A percentile compares a stretch with the other conserved stretches of the same genome.
Evolutionary conservation across 2,888 invertebrate genomes (phyloP).

Genomic region (Lasius fuliginosus): DNA sequence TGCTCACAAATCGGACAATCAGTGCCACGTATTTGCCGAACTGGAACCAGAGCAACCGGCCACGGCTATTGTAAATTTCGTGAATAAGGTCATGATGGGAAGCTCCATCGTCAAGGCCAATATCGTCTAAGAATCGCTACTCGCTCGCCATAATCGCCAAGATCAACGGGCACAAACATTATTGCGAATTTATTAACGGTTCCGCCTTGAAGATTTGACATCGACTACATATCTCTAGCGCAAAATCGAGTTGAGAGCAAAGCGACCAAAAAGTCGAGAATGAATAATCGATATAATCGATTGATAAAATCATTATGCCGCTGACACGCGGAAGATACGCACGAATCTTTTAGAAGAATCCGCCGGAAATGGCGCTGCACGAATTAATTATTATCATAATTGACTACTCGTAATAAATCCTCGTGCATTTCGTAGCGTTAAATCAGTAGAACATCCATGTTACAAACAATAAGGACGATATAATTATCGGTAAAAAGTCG

Average conservation of each 20-base stretch:
- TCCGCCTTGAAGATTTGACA: conserved; percentile 22
- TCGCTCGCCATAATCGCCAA: conserved; percentile 28
- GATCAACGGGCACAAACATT: conserved; percentile 38
- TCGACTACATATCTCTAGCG: conserved; percentile 45
- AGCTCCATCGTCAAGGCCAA: conserved; percentile 87
- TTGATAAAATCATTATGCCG: conserved; percentile 9
- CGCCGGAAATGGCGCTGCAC: conserved; percentile 17
- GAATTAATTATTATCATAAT: conserved; percentile 42
- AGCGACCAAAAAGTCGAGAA: conserved; percentile 15
- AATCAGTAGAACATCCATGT: conserved; percentile 66
- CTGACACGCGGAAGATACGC: conserved; percentile 6
- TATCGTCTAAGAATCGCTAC: conserved; percentile 85
- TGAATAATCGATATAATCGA: conserved; percentile 18
- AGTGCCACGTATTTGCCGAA: conserved; percentile 99
- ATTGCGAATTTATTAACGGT: conserved; percentile 12
- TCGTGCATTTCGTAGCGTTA: conserved; percentile 66
- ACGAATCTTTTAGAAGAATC: conserved; percentile 24
- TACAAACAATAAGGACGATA: conserved; percentile 59
- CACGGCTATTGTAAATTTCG: conserved; percentile 96
- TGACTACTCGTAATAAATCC: conserved; percentile 57
- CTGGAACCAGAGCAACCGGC: conserved; percentile 97
- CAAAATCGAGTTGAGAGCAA: background rate
- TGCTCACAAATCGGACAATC: conserved; percentile 95
- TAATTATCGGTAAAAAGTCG: conserved; percentile 53
- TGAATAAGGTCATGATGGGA: conserved; percentile 92